phyloP scores from a whole-genome alignment of 2,797 vertebrate genomes.

The Avahi laniger region DNA sequence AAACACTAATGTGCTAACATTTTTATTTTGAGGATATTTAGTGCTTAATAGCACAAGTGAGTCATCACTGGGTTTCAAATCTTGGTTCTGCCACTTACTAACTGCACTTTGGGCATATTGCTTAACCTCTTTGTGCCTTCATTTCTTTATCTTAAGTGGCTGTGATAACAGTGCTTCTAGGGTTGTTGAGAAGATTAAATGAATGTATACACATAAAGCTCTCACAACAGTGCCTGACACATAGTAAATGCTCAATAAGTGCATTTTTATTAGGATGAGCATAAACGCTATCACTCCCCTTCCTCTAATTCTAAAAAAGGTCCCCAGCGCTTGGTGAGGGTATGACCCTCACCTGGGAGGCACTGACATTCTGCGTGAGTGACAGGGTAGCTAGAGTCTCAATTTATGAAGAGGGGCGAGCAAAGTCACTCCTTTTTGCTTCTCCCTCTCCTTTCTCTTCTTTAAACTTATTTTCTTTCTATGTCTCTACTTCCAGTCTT shows the following conservation, averaged over 20 bases:
- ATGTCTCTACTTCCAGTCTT: neutral
- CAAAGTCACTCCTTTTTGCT: neutral
- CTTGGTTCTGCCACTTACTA: neutral
- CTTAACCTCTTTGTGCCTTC: neutral
- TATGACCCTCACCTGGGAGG: neutral
- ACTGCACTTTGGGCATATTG: neutral
- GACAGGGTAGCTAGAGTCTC: neutral
- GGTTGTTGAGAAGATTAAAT: neutral
- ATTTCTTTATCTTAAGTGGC: neutral
- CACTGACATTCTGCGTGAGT: neutral
- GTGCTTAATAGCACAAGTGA: neutral
- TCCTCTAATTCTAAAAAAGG: neutral
- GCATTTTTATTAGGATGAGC: neutral
- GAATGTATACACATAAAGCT: neutral
- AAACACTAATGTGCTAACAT: neutral
- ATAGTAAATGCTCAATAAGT: neutral
- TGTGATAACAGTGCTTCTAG: neutral
- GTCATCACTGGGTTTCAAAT: neutral
- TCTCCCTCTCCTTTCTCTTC: neutral
- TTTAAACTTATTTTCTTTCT: neutral
- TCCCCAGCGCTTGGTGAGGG: neutral
- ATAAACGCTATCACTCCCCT: neutral
- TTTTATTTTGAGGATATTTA: neutral
- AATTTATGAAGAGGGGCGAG: neutral
- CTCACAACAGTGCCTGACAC: neutral